Base-by-base conservation (phyloP, 2,113 vertebrate genomes). In the Xenotilapia flavipinnis region DNA sequence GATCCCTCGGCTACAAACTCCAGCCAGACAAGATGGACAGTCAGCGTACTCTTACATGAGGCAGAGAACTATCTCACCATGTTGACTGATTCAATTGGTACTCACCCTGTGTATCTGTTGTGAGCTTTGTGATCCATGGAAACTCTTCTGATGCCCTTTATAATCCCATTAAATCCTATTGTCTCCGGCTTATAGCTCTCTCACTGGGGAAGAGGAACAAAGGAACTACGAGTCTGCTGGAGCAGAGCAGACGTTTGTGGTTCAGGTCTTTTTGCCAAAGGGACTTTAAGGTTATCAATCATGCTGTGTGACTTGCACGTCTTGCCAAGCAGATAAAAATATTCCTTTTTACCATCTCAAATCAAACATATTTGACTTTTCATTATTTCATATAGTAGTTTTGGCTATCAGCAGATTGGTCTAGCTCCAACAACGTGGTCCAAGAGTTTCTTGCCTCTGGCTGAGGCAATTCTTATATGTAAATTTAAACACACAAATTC, bases 151-250 rank as follows among this genome's bases (percentile, higher is more conserved):
- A 94, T 93, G 93, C 90, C 94, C 89, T 95, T 94, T 93, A 94
- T 94, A 95, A 96, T 95, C 93, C 89, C 89, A 93, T 95, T 94
- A 95, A 93, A 91, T 49, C 73, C 87, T 58, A 92, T 95, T 95
- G 94, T 95, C 89, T 94, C 82, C 47, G 83, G 85, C n/a, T 94
- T 93, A 88, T 33, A 70, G 79, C 88, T 86, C 82, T 47, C 80
- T 89, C 7, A 53, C 73, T 47, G 85, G 45, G 80, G 82, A 38
- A 82, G 65, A 80, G 53, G 47, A 83, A 86, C 51, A 73, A 83
- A 83, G 70, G 55, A 87, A 33, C 33, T 8, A 73, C 10, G 47
- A 23, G 83, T n/a, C 82, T 55, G 79, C 86, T 17, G 90, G 70
- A 80, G 87, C 82, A 42, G 19, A 87, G 87, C 85, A 81, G 80